These are phyloP conservation scores for Sceliomorpha sp. DNA, from an alignment of 2,888 invertebrate species.

Conservation along the genomic window DNA sequence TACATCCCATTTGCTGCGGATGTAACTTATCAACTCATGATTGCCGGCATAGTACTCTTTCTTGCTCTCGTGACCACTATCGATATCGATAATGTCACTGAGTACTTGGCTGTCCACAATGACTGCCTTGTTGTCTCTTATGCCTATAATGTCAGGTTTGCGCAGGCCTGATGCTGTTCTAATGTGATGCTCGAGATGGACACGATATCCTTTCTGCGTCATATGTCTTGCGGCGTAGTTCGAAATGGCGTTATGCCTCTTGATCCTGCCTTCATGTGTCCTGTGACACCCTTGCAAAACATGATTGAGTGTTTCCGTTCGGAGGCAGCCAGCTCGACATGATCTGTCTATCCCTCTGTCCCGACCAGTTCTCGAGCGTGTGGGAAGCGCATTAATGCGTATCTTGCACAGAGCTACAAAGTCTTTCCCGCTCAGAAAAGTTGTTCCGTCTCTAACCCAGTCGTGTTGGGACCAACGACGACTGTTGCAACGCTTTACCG, in stretches of 20 bases:
- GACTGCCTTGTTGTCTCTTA: slow-evolving; percentile 52
- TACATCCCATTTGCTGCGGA: slow-evolving; percentile 61
- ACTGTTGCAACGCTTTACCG: slow-evolving; percentile 11
- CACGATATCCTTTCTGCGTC: slow-evolving; percentile 33
- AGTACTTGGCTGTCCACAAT: slow-evolving; percentile 64
- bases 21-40: slow-evolving; percentile 18
- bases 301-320: too few relatives aligned
- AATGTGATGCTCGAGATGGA: too few relatives aligned
- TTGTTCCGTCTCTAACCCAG: slow-evolving; percentile 56
- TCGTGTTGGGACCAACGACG: slow-evolving; percentile 19
- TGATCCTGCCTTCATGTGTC: slow-evolving; percentile 67
- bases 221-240: slow-evolving; percentile 45
- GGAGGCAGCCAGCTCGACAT: too few relatives aligned
- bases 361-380: slow-evolving; percentile 59
- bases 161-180: slow-evolving; percentile 59
- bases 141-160: slow-evolving; percentile 69
- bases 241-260: slow-evolving; percentile 65
- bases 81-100: neutral
- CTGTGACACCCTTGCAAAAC: too few relatives aligned
- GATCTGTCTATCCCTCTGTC: slow-evolving; percentile 43
- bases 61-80: neutral
- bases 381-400: slow-evolving; percentile 68
- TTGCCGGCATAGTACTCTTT: slow-evolving; percentile 1
- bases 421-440: too few relatives aligned
- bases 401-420: slow-evolving; percentile 65